Evolutionary conservation across 2,797 vertebrate genomes (phyloP).

Genomic region (Enteromius anoplus): DNA sequence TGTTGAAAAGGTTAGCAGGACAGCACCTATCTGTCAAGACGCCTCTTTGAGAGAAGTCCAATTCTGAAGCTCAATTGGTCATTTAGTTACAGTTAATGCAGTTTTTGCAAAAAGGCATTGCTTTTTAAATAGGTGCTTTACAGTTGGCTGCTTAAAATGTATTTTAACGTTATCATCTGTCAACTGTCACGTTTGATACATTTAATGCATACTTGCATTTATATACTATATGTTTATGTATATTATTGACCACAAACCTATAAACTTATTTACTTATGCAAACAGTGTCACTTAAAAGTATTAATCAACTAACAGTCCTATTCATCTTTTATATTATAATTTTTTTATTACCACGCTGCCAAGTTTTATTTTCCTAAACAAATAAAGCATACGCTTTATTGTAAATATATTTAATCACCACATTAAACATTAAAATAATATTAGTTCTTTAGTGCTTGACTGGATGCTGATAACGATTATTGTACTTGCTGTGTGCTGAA

Average conservation of each 20-base stretch:
- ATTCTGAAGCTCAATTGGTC: background rate
- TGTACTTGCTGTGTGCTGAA: conserved; percentile 2
- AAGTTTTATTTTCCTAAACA: background rate
- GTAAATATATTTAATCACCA: conserved; percentile 14
- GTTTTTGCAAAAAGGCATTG: background rate
- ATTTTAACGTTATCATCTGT: background rate
- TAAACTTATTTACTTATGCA: background rate
- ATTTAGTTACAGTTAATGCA: background rate
- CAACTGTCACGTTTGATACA: background rate
- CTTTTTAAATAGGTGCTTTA: too few species aligned
- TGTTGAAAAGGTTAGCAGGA: conserved; percentile 72
- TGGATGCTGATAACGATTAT: conserved; percentile 56
- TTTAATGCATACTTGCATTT: background rate
- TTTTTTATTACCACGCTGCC: background rate
- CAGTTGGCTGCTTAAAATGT: background rate
- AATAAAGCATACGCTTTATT: background rate
- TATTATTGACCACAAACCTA: background rate
- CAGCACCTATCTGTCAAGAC: conserved; percentile 34
- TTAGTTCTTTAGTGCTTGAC: conserved; percentile 47
- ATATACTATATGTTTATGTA: background rate
- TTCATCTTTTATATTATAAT: background rate
- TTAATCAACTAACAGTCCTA: background rate
- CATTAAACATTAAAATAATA: conserved; percentile 59
- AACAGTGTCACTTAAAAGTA: background rate
- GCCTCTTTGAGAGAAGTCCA: background rate